These are phyloP conservation scores for Thymelicus acteon DNA, from an alignment of 2,888 invertebrate species.

Conservation along the genomic window DNA sequence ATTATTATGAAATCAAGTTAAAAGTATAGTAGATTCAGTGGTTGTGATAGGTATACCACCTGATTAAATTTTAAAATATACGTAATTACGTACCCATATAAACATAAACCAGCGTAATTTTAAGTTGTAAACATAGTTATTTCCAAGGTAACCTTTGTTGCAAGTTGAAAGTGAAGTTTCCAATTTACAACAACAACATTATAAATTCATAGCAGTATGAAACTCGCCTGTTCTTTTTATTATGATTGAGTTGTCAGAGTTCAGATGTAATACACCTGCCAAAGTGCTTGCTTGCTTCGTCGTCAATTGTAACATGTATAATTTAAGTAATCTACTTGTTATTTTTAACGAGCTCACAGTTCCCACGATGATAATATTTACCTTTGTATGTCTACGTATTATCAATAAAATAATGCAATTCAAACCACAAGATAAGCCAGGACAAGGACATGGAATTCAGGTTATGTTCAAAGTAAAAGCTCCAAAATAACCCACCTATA, in stretches of 20 bases:
- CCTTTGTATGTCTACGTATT: too few species aligned
- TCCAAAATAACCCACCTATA: too few species aligned
- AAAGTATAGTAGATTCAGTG: too few species aligned
- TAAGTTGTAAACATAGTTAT: background rate
- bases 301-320: background rate
- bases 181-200: constrained; percentile 9
- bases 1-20: too few species aligned
- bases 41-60: background rate
- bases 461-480: too few species aligned
- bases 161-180: background rate
- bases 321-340: background rate
- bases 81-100: too few species aligned
- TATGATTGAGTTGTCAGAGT: constrained; percentile 1
- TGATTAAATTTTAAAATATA: too few species aligned
- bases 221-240: background rate
- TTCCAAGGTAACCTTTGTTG: constrained; percentile 3
- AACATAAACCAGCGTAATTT: background rate
- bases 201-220: constrained; percentile 5
- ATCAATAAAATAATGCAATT: too few species aligned
- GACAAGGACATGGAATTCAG: too few species aligned
- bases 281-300: background rate
- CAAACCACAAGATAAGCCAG: too few species aligned
- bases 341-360: background rate
- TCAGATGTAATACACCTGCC: background rate
- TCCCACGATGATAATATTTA: too few species aligned